Conservation (phyloP, 2,797 vertebrate genomes). For the Bucorvus abyssinicus region DNA sequence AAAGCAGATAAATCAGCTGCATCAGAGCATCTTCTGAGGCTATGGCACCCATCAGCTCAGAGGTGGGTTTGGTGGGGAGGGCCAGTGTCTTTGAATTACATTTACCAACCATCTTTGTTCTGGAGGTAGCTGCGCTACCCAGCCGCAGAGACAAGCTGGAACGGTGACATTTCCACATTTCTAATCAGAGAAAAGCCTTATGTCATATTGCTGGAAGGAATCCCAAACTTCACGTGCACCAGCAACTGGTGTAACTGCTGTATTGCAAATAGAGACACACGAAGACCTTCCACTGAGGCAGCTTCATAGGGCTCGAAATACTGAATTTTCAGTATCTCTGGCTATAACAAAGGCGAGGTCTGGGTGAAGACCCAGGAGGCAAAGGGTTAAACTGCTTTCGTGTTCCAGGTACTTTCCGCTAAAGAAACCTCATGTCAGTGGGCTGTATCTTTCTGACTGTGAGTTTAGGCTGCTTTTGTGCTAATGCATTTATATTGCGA, state of each 20-base stretch:
- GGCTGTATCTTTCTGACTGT: background rate
- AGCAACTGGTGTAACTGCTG: background rate
- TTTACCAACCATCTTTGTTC: accelerated
- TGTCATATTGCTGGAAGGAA: background rate
- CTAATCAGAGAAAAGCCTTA: background rate
- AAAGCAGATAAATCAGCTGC: background rate
- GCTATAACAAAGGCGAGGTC: background rate
- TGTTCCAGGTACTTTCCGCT: background rate
- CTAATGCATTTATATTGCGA: conserved; percentile 60
- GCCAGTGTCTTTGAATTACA: background rate
- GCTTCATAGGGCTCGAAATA: background rate
- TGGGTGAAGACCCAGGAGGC: background rate
- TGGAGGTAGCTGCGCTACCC: background rate
- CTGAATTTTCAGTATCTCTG: background rate
- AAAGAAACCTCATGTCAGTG: background rate
- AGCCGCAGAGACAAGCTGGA: background rate
- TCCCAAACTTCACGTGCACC: accelerated
- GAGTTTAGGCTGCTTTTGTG: conserved; percentile 38
- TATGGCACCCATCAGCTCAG: background rate
- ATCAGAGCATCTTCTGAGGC: background rate
- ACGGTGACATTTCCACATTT: accelerated
- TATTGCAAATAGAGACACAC: background rate
- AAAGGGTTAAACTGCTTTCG: conserved; percentile 20
- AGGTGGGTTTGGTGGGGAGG: background rate
- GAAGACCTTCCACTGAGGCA: background rate